Conservation (phyloP, 2,888 invertebrate species). For the Tryphoninae sp. region DNA sequence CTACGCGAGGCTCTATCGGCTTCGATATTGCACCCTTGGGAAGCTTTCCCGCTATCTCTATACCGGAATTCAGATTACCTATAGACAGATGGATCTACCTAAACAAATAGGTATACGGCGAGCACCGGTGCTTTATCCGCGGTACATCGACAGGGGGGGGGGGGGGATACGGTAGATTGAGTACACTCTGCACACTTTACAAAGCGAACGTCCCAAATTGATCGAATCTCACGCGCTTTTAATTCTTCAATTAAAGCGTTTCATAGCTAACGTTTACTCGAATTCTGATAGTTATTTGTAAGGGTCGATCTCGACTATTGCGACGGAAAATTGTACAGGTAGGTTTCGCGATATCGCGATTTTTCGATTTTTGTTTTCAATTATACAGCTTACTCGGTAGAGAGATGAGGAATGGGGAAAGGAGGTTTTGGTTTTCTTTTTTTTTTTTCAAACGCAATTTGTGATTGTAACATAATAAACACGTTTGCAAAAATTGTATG, state of each 20-base stretch:
- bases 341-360: no score
- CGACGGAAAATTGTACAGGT: no score
- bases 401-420: no score
- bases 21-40: constrained; percentile 48
- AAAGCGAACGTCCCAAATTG: constrained; percentile 31
- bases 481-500: neutral
- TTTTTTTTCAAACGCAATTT: no score
- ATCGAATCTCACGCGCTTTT: constrained; percentile 48
- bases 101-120: constrained; percentile 20
- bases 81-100: constrained; percentile 45
- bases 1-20: constrained; percentile 52
- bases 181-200: constrained; percentile 43
- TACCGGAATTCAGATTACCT: constrained; percentile 40
- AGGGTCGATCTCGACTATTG: neutral
- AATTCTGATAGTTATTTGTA: neutral
- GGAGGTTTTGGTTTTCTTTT: no score
- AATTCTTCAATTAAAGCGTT: constrained; percentile 45
- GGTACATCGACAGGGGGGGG: neutral
- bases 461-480: no score
- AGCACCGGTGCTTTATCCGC: neutral
- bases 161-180: constrained; percentile 43
- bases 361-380: no score
- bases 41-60: constrained; percentile 38
- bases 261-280: constrained; percentile 20
- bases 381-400: no score